Conservation (phyloP, 2,797 vertebrate genomes). For the Acrocephalus scirpaceus region DNA sequence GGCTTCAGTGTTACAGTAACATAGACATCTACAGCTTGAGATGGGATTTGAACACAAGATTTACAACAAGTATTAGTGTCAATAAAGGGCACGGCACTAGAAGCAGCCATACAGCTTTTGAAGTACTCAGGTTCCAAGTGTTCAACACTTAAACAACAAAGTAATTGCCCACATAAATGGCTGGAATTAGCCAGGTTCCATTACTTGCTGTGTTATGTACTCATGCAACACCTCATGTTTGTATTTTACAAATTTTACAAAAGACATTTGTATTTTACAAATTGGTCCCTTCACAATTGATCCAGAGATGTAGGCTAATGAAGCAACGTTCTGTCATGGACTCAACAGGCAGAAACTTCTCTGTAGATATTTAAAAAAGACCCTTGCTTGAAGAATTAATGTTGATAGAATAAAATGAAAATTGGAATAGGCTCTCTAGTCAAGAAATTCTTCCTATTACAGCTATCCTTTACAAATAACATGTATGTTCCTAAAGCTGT, state of each 20-base stretch:
- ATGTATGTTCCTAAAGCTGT: neutral
- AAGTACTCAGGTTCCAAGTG: neutral
- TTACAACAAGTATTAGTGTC: neutral
- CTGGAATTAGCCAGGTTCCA: neutral
- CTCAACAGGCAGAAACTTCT: neutral
- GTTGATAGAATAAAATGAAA: neutral
- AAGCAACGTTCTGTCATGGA: neutral
- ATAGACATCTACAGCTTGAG: neutral
- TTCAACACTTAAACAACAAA: neutral
- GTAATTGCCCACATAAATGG: neutral
- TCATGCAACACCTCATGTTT: neutral
- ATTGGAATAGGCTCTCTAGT: neutral
- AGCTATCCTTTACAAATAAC: neutral
- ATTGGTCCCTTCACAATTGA: neutral
- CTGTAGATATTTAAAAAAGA: neutral
- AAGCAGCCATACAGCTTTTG: neutral
- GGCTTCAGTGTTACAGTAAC: neutral
- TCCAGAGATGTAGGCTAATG: neutral
- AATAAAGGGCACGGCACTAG: rapidly evolving
- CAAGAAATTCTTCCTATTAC: neutral
- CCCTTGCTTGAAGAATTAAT: neutral
- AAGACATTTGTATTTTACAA: neutral
- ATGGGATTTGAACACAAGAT: neutral
- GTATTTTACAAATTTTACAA: neutral
- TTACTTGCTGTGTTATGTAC: neutral